These are phyloP conservation scores for Drosophila pachea DNA, from an alignment of 1,140 invertebrate genomes.

Conservation along the genomic window DNA sequence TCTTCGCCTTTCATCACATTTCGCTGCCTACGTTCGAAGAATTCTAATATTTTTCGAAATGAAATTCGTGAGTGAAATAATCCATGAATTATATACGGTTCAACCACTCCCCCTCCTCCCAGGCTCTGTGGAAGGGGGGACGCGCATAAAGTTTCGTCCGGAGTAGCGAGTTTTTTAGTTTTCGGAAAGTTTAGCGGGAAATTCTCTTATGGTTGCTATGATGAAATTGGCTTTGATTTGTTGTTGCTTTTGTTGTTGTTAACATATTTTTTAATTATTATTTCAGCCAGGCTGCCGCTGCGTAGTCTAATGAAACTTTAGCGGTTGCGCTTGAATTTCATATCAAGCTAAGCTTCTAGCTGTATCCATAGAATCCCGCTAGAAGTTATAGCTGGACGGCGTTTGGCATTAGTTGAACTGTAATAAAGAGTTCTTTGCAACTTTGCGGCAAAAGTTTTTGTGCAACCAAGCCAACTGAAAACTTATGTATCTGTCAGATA, in stretches of 20 bases:
- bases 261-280: conserved; percentile 58
- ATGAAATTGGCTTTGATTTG: conserved; percentile 39
- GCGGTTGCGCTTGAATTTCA: no score
- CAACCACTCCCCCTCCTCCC: background rate
- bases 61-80: conserved; percentile 74
- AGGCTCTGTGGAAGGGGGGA: no score
- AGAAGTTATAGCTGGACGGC: no score
- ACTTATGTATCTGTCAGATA: conserved; percentile 21
- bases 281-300: conserved; percentile 18
- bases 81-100: conserved; percentile 42
- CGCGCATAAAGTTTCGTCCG: no score
- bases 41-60: conserved; percentile 74
- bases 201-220: conserved; percentile 51
- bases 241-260: conserved; percentile 9
- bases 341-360: no score
- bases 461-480: background rate
- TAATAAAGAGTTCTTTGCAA: background rate
- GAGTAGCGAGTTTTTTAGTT: no score
- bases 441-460: background rate
- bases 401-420: no score
- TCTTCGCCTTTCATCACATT: conserved; percentile 24
- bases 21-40: conserved; percentile 46
- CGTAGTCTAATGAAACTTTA: no score
- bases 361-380: no score
- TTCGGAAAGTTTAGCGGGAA: conserved; percentile 19